phyloP scores from a whole-genome alignment of 1,140 invertebrate genomes.

The Leptinotarsa defecta region DNA sequence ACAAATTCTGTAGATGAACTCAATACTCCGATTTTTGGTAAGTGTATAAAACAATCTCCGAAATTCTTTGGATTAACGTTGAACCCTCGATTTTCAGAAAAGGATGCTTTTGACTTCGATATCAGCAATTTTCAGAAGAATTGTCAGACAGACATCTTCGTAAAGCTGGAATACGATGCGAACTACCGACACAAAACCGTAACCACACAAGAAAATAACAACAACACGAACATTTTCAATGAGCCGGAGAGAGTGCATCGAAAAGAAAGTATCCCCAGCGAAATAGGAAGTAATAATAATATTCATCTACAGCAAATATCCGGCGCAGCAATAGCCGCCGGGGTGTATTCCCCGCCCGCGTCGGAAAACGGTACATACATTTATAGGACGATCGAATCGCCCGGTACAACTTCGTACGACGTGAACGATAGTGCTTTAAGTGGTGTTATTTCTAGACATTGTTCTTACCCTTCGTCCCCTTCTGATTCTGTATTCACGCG shows the following conservation, averaged over 20 bases:
- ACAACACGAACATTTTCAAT: slow-evolving; percentile 8
- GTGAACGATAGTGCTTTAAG: slow-evolving; percentile 35
- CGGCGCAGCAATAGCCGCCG: not conserved
- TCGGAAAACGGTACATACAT: slow-evolving; percentile 29
- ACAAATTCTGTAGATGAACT: slow-evolving; percentile 47
- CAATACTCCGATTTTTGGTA: slow-evolving; percentile 42
- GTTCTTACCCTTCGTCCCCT: slow-evolving; percentile 14
- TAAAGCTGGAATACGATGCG: slow-evolving; percentile 19
- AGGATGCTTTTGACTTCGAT: slow-evolving; percentile 34
- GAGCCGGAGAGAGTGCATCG: slow-evolving; percentile 9
- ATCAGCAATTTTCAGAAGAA: slow-evolving; percentile 17
- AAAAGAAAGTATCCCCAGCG: slow-evolving; percentile 14
- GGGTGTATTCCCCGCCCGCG: slow-evolving; percentile 19
- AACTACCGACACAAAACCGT: not conserved
- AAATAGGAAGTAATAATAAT: slow-evolving; percentile 22
- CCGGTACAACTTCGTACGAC: not conserved
- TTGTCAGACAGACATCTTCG: slow-evolving; percentile 9
- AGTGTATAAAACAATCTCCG: not conserved
- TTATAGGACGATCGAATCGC: not conserved
- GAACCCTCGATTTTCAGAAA: slow-evolving; percentile 31
- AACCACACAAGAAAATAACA: not conserved
- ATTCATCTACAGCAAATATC: slow-evolving; percentile 7
- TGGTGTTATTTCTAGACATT: slow-evolving; percentile 25
- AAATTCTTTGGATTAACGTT: not conserved
- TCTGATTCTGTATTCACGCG: not conserved